These are phyloP conservation scores for Condylostylus longicornis DNA, from an alignment of 1,140 invertebrate species.

Conservation along the genomic window DNA sequence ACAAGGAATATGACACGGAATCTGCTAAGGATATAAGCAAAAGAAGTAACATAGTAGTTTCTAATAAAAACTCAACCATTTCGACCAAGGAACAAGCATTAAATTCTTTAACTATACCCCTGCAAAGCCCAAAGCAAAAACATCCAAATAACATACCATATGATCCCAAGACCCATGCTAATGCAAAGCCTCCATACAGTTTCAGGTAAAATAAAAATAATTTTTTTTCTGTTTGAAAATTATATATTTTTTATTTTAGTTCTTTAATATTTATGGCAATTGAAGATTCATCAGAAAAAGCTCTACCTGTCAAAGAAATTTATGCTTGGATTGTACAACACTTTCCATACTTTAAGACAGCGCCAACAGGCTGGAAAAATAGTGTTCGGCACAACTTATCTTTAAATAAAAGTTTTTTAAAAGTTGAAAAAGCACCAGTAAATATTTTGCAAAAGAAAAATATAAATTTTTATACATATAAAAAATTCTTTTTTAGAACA, in stretches of 20 bases:
- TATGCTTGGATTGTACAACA: slow-evolving; percentile 96
- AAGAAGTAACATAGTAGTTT: too few relatives aligned
- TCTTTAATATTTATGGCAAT: slow-evolving; percentile 97
- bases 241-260: slow-evolving; percentile 52
- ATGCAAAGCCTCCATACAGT: slow-evolving; percentile 86
- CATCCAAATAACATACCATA: slow-evolving; percentile 59
- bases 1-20: too few relatives aligned
- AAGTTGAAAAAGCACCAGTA: slow-evolving; percentile 81
- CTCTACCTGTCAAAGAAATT: slow-evolving; percentile 88
- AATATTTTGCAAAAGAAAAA: slow-evolving; percentile 2
- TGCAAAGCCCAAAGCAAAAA: slow-evolving; percentile 37
- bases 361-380: slow-evolving; percentile 96
- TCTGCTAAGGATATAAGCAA: too few relatives aligned
- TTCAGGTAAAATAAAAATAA: slow-evolving; percentile 20
- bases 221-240: background rate
- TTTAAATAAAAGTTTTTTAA: slow-evolving; percentile 92
- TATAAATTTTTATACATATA: background rate
- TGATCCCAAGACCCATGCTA: slow-evolving; percentile 61
- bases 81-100: too few relatives aligned
- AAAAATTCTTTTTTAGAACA: slow-evolving; percentile 42
- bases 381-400: slow-evolving; percentile 91
- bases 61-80: too few relatives aligned
- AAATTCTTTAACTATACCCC: slow-evolving; percentile 5
- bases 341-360: slow-evolving; percentile 92
- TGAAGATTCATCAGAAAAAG: slow-evolving; percentile 75